A percentile compares a stretch with the other conserved stretches of the same genome.
phyloP scores from a whole-genome alignment of 1,140 invertebrate species.

The Drosophila mauritiana region DNA sequence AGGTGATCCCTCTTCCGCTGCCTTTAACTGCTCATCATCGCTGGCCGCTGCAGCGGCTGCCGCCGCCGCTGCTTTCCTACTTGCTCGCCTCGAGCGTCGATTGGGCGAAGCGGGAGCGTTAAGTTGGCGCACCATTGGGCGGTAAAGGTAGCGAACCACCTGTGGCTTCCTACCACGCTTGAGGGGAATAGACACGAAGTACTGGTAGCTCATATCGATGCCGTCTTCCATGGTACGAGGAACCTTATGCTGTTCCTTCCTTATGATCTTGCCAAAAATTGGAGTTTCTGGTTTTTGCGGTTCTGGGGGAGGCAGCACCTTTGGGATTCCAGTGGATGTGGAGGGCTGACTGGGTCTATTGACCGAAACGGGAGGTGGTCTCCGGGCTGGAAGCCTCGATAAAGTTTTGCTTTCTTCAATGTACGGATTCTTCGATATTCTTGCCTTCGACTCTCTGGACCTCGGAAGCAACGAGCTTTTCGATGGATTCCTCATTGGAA shows the following conservation, averaged over 20 bases:
- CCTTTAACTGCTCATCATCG: neutral
- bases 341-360: neutral
- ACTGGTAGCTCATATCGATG: constrained; percentile 68
- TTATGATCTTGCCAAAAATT: constrained; percentile 38
- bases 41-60: neutral
- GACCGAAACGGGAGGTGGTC: neutral
- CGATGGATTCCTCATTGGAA: neutral
- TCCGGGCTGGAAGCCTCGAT: neutral
- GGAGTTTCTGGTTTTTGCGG: neutral
- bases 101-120: constrained; percentile 5
- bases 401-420: neutral
- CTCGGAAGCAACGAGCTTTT: neutral
- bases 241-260: constrained; percentile 54
- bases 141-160: constrained; percentile 60
- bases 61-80: neutral
- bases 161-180: constrained; percentile 52
- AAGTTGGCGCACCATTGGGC: constrained; percentile 58
- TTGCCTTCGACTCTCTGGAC: neutral
- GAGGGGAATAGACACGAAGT: constrained; percentile 58
- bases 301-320: neutral
- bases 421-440: neutral
- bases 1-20: neutral
- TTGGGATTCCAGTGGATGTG: neutral
- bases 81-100: neutral
- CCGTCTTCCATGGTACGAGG: constrained; percentile 65